These are phyloP conservation scores for Cheumatopsyche charites DNA, from an alignment of 1,140 invertebrate genomes.

Conservation along the genomic window DNA sequence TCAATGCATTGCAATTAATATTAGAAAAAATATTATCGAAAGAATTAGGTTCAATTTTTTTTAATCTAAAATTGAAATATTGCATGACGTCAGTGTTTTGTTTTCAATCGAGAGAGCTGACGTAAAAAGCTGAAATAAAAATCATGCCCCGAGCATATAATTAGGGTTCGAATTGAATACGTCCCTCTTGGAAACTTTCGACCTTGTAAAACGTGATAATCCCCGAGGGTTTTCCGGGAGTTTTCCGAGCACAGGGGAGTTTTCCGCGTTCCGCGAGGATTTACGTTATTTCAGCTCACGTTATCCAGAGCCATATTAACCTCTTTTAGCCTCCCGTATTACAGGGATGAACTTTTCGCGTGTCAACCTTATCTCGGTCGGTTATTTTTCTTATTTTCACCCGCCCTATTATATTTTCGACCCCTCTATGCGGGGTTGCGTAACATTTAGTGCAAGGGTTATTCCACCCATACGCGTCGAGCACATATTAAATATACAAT, in stretches of 20 bases:
- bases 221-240: not conserved
- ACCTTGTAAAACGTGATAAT: slow-evolving; percentile 16
- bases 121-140: too few species aligned
- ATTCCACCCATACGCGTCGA: not conserved
- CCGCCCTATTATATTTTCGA: not conserved
- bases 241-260: slow-evolving; percentile 13
- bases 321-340: slow-evolving; percentile 36
- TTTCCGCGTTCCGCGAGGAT: slow-evolving; percentile 7
- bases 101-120: not conserved
- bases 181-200: not conserved
- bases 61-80: too few species aligned
- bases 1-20: too few species aligned
- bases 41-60: too few species aligned
- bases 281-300: slow-evolving; percentile 35
- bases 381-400: slow-evolving; percentile 37
- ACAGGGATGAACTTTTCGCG: slow-evolving; percentile 34
- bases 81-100: too few species aligned
- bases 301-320: slow-evolving; percentile 36
- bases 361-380: slow-evolving; percentile 32
- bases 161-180: too few species aligned
- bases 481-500: slow-evolving; percentile 17
- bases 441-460: not conserved
- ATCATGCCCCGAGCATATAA: too few species aligned
- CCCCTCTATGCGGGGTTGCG: slow-evolving; percentile 1
- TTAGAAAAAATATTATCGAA: too few species aligned